phyloP scores from a whole-genome alignment of 2,888 invertebrate genomes.

The Habroteleia sp. region DNA sequence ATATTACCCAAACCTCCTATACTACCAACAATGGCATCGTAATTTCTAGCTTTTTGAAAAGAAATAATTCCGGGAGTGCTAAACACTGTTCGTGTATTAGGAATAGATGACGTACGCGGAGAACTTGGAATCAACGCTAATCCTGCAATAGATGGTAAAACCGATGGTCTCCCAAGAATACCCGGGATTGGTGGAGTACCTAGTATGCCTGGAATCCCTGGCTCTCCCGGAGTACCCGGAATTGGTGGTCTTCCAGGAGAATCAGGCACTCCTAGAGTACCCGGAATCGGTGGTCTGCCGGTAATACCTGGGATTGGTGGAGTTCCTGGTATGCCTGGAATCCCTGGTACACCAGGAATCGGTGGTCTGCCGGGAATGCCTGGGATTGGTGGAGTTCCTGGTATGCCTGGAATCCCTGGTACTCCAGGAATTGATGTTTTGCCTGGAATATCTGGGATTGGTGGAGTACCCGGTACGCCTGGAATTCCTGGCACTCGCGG shows the following conservation, averaged over 20 bases:
- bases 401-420: too few relatives aligned
- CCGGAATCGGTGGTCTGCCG: constrained; percentile 12
- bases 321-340: constrained; percentile 16
- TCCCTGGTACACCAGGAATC: constrained; percentile 1
- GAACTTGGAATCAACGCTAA: neutral
- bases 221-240: constrained; percentile 1
- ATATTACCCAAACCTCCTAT: too few relatives aligned
- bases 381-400: too few relatives aligned
- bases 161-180: neutral
- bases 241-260: constrained; percentile 58
- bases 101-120: neutral
- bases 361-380: constrained; percentile 8
- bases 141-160: neutral
- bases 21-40: too few relatives aligned
- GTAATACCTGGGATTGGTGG: constrained; percentile 6
- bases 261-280: constrained; percentile 59
- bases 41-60: too few relatives aligned
- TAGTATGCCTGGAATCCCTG: constrained; percentile 10
- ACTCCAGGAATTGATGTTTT: too few relatives aligned
- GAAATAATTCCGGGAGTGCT: neutral
- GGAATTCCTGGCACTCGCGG: constrained; percentile 7
- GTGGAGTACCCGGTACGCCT: too few relatives aligned
- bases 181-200: constrained; percentile 1
- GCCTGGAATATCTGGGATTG: too few relatives aligned
- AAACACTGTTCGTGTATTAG: neutral